Conservation (phyloP, 2,888 invertebrate species). For the Neocrepidodera transversa region DNA sequence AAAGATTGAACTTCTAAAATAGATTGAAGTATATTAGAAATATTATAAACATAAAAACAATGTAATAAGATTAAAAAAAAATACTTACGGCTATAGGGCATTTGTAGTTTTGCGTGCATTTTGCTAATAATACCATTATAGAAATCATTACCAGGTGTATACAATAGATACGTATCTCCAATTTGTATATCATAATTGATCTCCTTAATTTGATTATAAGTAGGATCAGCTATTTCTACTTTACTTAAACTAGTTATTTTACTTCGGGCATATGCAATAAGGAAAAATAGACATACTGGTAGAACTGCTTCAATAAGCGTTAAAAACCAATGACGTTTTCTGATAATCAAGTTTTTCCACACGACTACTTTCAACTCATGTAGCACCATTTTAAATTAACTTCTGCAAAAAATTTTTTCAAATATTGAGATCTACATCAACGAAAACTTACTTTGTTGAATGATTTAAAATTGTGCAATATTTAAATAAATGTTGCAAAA, state of each 20-base stretch:
- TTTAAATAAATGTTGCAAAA: too few relatives aligned
- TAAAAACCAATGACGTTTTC: conserved; percentile 55
- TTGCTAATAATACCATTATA: conserved; percentile 49
- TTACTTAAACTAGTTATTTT: conserved; percentile 54
- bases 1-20: conserved; percentile 50
- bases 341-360: conserved; percentile 55
- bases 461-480: too few relatives aligned
- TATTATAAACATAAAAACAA: conserved; percentile 3
- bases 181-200: conserved; percentile 36
- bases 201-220: conserved; percentile 42
- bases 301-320: conserved; percentile 52
- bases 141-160: conserved; percentile 50
- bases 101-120: conserved; percentile 49
- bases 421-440: too few relatives aligned
- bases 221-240: conserved; percentile 47
- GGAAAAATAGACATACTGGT: conserved; percentile 53
- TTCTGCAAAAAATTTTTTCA: too few relatives aligned
- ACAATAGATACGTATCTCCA: conserved; percentile 44
- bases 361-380: conserved; percentile 50
- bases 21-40: conserved; percentile 3
- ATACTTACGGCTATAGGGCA: conserved; percentile 52
- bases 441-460: too few relatives aligned
- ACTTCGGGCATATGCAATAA: conserved; percentile 56
- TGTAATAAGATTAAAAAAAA: conserved; percentile 8
- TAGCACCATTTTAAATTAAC: conserved; percentile 18